A percentile compares a stretch with the other conserved stretches of the same genome.
These are phyloP conservation scores for Anagyrus pseudococci DNA, from an alignment of 2,888 invertebrate genomes.

Conservation along the genomic window DNA sequence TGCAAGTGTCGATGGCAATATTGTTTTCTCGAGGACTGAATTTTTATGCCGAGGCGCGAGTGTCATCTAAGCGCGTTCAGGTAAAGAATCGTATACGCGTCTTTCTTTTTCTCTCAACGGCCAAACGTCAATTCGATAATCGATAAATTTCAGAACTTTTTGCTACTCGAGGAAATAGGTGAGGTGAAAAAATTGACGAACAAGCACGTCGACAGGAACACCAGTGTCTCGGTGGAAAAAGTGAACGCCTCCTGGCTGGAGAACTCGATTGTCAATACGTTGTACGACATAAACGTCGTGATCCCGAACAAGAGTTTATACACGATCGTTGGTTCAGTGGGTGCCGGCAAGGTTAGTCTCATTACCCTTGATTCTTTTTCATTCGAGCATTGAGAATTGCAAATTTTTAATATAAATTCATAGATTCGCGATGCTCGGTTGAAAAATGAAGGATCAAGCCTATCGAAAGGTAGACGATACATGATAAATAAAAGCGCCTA, in stretches of 20 bases:
- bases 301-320: constrained; percentile 70
- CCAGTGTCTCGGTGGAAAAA: constrained; percentile 61
- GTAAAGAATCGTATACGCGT: constrained; percentile 57
- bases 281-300: constrained; percentile 64
- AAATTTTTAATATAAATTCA: background rate
- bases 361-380: too few relatives aligned
- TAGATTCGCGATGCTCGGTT: background rate
- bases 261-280: constrained; percentile 54
- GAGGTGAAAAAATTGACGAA: constrained; percentile 29
- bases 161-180: constrained; percentile 66
- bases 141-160: constrained; percentile 58
- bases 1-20: constrained; percentile 73
- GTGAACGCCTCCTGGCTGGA: constrained; percentile 63
- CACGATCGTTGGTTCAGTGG: constrained; percentile 87
- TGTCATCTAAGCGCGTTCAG: constrained; percentile 71
- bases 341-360: constrained; percentile 76
- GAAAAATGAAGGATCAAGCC: background rate
- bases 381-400: too few relatives aligned
- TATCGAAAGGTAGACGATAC: background rate
- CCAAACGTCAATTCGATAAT: background rate
- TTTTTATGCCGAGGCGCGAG: constrained; percentile 69
- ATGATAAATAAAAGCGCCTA: background rate
- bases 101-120: background rate
- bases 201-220: constrained; percentile 41
- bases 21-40: constrained; percentile 70